Conservation (phyloP, 2,797 vertebrate species). For the Argyrosomus regius region DNA sequence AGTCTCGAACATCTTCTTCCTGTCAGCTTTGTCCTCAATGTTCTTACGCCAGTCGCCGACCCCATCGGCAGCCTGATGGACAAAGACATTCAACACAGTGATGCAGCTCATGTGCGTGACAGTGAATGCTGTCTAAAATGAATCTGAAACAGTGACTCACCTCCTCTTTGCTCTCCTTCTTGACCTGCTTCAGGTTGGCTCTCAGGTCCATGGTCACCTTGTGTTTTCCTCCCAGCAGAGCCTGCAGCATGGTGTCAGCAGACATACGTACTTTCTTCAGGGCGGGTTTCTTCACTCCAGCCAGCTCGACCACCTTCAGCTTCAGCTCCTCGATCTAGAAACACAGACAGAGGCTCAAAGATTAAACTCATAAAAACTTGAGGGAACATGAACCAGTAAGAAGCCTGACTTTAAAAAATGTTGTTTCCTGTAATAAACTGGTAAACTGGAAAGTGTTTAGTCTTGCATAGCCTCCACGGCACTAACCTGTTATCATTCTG, state of each 20-base stretch:
- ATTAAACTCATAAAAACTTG: too few species aligned
- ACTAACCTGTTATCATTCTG: too few species aligned
- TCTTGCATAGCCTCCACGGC: too few species aligned
- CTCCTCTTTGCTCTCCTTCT: constrained; percentile 96
- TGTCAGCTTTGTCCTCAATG: constrained; percentile 96
- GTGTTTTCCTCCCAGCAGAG: constrained; percentile 96
- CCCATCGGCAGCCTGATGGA: constrained; percentile 85
- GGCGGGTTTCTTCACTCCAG: constrained; percentile 95
- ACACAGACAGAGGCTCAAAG: background rate
- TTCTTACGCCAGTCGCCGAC: constrained; percentile 98
- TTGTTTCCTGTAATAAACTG: too few species aligned
- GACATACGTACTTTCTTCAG: constrained; percentile 97
- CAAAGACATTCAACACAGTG: background rate
- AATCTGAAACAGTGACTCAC: constrained; percentile 51
- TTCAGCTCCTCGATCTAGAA: constrained; percentile 92
- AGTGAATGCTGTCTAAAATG: too few species aligned
- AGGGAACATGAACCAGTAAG: too few species aligned
- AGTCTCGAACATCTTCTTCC: constrained; percentile 98
- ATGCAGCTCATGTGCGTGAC: background rate
- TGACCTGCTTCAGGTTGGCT: constrained; percentile 97
- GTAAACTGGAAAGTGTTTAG: too few species aligned
- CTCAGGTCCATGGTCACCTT: constrained; percentile 97
- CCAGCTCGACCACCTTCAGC: constrained; percentile 93
- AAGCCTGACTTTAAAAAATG: too few species aligned
- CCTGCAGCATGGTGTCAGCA: constrained; percentile 94